Base-by-base conservation (phyloP, 2,113 vertebrate genomes). In the Phylloscopus trochilus region DNA sequence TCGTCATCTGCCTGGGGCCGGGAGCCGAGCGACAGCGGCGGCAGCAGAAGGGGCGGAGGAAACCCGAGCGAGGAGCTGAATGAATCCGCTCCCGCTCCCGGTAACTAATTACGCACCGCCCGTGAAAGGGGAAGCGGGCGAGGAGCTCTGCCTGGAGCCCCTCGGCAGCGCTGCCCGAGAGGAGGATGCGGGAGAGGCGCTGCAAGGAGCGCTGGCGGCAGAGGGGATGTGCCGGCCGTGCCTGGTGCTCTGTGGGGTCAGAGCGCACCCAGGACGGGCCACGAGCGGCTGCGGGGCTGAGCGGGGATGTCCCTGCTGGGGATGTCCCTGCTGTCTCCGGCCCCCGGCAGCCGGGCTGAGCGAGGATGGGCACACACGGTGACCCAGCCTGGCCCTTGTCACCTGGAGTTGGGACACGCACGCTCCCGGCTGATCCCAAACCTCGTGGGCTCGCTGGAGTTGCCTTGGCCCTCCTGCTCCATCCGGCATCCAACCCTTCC, bases 1-100 rank as follows among this genome's bases (percentile, higher is more conserved):
- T 80, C 89, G 44, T 92, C 96, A 90, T 35, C 62, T n/a, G 93
- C 96, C 94, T 88, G 96, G 67, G 82, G 78, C 92, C 7, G 85
- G 87, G 92, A 91, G 62, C 14, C 72, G 93, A 31, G 60, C 75
- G 90, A 47, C 94, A 63, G 11, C 66, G 41, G 92, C 90, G 27
- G 68, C 87, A 68, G 4, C 76, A 3, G n/a, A 13, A 79, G 78
- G 94, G 94, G 94, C 27, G 94, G 95, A 75, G 95, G 88, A 21
- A 92, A 55, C 0, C 2, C 13, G 77, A 22, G 92, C 7, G 2
- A 78, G 47, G 76, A 90, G 82, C 92, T 95, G 94, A 95, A 95
- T 95, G 96, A 95, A 93, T 69, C 2, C 56, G 7, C 94, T 94
- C 72, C 81, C 58, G 73, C 90, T 92, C 56, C 73, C 85, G 10